phyloP scores from a whole-genome alignment of 2,113 vertebrate species.

The Lynx canadensis region DNA sequence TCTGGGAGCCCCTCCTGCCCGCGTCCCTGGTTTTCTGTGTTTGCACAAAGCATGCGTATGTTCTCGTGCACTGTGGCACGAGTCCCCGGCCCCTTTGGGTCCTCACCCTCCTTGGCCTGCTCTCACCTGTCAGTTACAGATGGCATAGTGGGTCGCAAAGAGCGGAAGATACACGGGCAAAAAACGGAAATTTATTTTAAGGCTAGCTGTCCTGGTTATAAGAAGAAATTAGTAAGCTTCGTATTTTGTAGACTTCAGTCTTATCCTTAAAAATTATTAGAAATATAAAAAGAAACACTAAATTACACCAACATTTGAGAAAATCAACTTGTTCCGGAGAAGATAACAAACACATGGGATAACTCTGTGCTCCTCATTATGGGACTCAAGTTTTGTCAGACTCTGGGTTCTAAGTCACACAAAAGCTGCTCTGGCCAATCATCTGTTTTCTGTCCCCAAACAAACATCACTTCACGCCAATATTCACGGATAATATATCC shows the following conservation, averaged over 20 bases:
- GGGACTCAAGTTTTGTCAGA: background rate
- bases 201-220: background rate
- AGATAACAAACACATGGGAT: background rate
- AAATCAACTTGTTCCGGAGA: background rate
- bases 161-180: background rate
- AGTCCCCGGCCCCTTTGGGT: too few relatives aligned
- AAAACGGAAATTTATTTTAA: background rate
- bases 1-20: too few relatives aligned
- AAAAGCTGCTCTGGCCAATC: background rate
- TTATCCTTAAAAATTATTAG: background rate
- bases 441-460: constrained; percentile 7
- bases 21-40: too few relatives aligned
- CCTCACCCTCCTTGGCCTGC: background rate
- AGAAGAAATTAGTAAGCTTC: background rate
- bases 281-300: background rate
- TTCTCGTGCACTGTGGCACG: accelerated
- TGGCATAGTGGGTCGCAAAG: accelerated
- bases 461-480: background rate
- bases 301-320: constrained; percentile 1
- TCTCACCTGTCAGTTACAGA: background rate
- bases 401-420: background rate
- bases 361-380: background rate
- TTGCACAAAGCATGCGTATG: too few relatives aligned
- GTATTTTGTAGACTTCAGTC: background rate
- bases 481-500: background rate